These are phyloP conservation scores for Melanogrammus aeglefinus DNA, from an alignment of 2,797 vertebrate genomes.

Conservation along the genomic window DNA sequence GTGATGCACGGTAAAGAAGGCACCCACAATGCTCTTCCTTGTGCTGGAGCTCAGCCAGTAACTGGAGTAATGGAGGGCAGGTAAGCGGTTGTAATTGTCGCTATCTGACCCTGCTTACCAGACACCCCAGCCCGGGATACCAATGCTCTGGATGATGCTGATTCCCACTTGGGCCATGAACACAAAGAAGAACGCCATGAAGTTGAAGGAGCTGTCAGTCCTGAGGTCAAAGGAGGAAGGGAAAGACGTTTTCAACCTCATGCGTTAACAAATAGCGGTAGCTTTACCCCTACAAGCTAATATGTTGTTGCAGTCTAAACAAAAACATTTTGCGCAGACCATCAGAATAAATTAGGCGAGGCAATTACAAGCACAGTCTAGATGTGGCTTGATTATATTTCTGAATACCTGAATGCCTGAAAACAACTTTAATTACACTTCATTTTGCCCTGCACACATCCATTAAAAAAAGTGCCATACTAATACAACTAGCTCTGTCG, in stretches of 20 bases:
- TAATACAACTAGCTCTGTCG: neutral
- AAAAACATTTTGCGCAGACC: neutral
- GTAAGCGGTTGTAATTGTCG: too few relatives aligned
- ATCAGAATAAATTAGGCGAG: neutral
- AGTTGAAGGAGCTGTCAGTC: conserved; percentile 97
- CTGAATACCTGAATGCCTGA: neutral
- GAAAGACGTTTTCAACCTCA: neutral
- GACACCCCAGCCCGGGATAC: conserved; percentile 97
- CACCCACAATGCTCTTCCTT: too few relatives aligned
- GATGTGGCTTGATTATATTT: neutral
- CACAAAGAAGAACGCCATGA: conserved; percentile 98
- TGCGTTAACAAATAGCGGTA: neutral
- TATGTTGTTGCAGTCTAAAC: neutral
- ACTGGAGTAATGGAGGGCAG: too few relatives aligned
- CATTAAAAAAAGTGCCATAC: neutral
- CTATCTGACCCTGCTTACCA: conserved; percentile 79
- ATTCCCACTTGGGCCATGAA: conserved; percentile 97
- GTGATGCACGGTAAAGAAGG: too few relatives aligned
- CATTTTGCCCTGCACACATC: neutral
- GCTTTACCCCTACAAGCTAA: neutral
- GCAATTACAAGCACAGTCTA: neutral
- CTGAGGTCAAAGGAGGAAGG: conserved; percentile 56
- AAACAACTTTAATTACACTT: neutral
- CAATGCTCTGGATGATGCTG: conserved; percentile 92
- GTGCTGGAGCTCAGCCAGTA: too few relatives aligned